phyloP scores from a whole-genome alignment of 2,888 invertebrate species.

The Notodonta dromedarius region DNA sequence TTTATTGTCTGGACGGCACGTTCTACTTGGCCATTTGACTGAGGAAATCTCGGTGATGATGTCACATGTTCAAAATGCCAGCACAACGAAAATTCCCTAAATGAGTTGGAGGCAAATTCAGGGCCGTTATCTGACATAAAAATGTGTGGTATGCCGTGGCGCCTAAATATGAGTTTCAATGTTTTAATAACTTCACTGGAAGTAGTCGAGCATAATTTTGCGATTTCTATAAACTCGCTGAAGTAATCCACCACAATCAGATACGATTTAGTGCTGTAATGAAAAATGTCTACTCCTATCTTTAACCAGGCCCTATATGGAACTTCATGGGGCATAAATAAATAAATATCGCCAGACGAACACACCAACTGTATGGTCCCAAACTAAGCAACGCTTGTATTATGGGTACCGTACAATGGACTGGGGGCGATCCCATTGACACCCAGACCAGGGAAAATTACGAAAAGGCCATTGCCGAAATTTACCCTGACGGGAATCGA shows the following conservation, averaged over 20 bases:
- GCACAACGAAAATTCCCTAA: slow-evolving; percentile 16
- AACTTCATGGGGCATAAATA: slow-evolving; percentile 21
- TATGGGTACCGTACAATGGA: too few species aligned
- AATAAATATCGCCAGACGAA: too few species aligned
- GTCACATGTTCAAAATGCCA: slow-evolving; percentile 25
- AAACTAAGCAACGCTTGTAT: too few species aligned
- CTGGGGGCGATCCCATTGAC: too few species aligned
- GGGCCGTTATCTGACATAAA: slow-evolving; percentile 26
- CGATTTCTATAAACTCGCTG: too few species aligned
- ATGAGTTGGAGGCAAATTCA: slow-evolving; percentile 16
- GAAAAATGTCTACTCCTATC: slow-evolving; percentile 5
- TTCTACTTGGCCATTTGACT: slow-evolving; percentile 10
- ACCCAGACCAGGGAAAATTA: too few species aligned
- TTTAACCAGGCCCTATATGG: slow-evolving; percentile 23
- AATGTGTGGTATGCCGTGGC: slow-evolving; percentile 26
- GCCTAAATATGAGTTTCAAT: slow-evolving; percentile 24
- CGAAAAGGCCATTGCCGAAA: too few species aligned
- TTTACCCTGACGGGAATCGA: too few species aligned
- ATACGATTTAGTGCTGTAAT: too few species aligned
- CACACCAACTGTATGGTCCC: too few species aligned
- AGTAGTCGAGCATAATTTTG: background rate
- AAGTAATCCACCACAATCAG: too few species aligned
- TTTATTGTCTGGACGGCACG: slow-evolving; percentile 10
- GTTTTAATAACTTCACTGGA: slow-evolving; percentile 17
- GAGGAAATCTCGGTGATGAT: slow-evolving; percentile 25